Base-by-base conservation (phyloP, 2,888 invertebrate genomes). In the Spisula subtruncata region DNA sequence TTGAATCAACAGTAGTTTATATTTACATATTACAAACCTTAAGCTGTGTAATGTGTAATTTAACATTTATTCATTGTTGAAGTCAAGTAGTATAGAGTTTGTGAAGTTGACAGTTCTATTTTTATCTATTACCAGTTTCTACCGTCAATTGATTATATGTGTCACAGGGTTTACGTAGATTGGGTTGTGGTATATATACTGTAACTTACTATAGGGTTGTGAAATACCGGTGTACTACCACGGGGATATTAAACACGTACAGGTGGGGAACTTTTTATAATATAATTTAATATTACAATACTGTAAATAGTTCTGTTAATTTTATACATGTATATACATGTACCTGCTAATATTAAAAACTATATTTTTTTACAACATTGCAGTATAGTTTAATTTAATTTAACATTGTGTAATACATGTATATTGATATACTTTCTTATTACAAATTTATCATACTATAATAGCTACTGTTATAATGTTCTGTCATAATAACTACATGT, bases 101-200 rank as follows among this genome's bases (percentile, higher is more conserved):
- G n/a, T 66, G 60, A 66, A 66, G n/a, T 25, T 25, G 60, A 66
- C 10, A n/a, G 60, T 66, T 66, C 60, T 66, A 66, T 66, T 66
- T 66, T 66, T 66, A 66, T 66, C 60, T 66, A 25, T 51, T 51
- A 51, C 51, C 51, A 16, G 12, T 16, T 51, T 51, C 51, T 12
- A 16, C 12, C 16, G 16, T 12, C 16, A 51, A 51, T 51, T 51
- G 51, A 51, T 51, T 51, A 51, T 51, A 51, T 66, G 60, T 25
- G n/a, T 66, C 25, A 66, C 12, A 25, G 10, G 25, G 60, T 66
- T 10, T 25, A 25, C 25, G n/a, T 56, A n/a, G 20, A n/a, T 56
- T 56, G 20, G 18, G 20, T 56, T 18, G 14, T 8, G 18, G 25
- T 60, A 25, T 66, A n/a, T 66, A 66, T 25, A n/a, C 25, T 66